These are phyloP conservation scores for Podotricha telesiphe DNA, from an alignment of 2,888 invertebrate species.

Conservation along the genomic window DNA sequence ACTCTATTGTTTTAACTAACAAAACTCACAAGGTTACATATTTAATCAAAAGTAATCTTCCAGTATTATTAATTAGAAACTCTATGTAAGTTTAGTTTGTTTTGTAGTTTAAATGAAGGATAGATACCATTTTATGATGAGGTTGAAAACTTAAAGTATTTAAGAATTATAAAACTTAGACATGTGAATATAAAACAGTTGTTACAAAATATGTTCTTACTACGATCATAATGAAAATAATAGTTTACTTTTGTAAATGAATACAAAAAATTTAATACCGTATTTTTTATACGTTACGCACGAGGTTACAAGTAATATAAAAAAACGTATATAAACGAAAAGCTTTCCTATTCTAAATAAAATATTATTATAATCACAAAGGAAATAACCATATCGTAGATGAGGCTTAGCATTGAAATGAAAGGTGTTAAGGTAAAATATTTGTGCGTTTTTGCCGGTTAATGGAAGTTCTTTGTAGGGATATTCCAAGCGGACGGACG, in stretches of 20 bases:
- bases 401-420: conserved; percentile 44
- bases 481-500: conserved; percentile 66
- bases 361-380: conserved; percentile 21
- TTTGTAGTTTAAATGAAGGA: neutral
- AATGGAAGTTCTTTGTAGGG: conserved; percentile 83
- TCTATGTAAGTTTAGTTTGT: conserved; percentile 1
- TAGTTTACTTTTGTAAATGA: too few relatives aligned
- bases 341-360: conserved; percentile 9
- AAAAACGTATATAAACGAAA: neutral
- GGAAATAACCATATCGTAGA: conserved; percentile 32
- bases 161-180: neutral
- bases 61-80: neutral
- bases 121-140: neutral
- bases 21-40: conserved; percentile 5
- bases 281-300: neutral
- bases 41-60: neutral
- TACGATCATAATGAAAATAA: too few relatives aligned
- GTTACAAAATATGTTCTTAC: neutral
- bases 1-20: conserved; percentile 11
- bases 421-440: conserved; percentile 57
- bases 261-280: too few relatives aligned
- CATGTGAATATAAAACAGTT: neutral
- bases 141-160: neutral
- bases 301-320: neutral
- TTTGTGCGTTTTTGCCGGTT: conserved; percentile 72